A percentile compares a stretch with the other conserved stretches of the same genome.
These are phyloP conservation scores for Pollicipes pollicipes DNA, from an alignment of 1,140 invertebrate species.

Conservation along the genomic window DNA sequence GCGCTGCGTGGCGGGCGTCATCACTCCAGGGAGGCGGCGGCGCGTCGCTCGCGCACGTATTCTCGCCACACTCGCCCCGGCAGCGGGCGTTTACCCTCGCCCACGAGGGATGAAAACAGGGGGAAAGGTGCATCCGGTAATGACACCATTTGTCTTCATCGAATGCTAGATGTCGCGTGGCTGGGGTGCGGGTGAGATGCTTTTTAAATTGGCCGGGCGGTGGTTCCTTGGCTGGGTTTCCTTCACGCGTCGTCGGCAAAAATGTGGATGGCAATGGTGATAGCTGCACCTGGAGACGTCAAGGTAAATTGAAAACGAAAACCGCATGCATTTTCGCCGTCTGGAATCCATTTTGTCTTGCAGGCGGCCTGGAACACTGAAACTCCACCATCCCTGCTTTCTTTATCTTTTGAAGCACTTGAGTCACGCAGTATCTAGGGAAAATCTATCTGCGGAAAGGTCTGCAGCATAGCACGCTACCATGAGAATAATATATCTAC, in stretches of 20 bases:
- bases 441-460: background rate
- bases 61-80: background rate
- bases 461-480: background rate
- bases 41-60: background rate
- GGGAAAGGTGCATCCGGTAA: background rate
- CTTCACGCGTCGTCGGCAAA: background rate
- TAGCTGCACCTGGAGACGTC: no score
- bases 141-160: background rate
- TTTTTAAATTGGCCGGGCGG: background rate
- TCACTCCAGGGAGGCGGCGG: background rate
- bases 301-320: background rate
- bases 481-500: background rate
- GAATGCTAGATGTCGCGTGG: background rate
- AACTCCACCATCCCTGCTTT: background rate
- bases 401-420: background rate
- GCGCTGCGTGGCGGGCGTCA: conserved; percentile 1
- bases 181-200: background rate
- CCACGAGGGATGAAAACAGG: background rate
- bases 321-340: background rate
- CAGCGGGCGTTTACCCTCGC: background rate
- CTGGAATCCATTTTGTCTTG: background rate
- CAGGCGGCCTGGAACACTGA: background rate
- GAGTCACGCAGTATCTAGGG: no score
- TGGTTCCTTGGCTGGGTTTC: background rate
- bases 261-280: background rate